phyloP scores from a whole-genome alignment of 2,113 vertebrate species.

The Diphyllodes magnificus region DNA sequence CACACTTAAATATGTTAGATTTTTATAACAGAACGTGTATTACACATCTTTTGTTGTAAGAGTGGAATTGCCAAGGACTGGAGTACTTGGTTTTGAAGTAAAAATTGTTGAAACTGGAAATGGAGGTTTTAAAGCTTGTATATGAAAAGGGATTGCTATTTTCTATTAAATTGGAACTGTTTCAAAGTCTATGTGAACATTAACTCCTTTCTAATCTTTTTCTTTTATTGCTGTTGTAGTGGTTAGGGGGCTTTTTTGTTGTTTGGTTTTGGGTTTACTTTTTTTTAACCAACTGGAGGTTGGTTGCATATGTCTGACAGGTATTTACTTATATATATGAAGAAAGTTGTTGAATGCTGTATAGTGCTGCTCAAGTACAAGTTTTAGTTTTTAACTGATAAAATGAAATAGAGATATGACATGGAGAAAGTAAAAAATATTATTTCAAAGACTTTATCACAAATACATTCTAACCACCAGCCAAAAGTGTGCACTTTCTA shows the following conservation, averaged over 20 bases:
- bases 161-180: background rate
- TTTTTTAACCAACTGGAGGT: background rate
- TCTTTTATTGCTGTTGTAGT: background rate
- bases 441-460: background rate
- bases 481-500: background rate
- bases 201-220: background rate
- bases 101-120: background rate
- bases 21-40: background rate
- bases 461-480: background rate
- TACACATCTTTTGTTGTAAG: background rate
- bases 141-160: background rate
- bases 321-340: background rate
- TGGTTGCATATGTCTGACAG: background rate
- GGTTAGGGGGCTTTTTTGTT: background rate
- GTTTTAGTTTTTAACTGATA: background rate
- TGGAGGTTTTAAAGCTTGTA: background rate
- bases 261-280: background rate
- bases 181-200: background rate
- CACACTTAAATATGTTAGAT: background rate
- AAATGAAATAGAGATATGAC: background rate
- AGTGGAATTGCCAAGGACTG: background rate
- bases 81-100: background rate
- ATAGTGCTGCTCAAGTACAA: background rate
- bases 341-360: accelerated
- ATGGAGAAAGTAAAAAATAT: background rate